phyloP scores from a whole-genome alignment of 2,113 vertebrate genomes.

The Climacteris rufus region DNA sequence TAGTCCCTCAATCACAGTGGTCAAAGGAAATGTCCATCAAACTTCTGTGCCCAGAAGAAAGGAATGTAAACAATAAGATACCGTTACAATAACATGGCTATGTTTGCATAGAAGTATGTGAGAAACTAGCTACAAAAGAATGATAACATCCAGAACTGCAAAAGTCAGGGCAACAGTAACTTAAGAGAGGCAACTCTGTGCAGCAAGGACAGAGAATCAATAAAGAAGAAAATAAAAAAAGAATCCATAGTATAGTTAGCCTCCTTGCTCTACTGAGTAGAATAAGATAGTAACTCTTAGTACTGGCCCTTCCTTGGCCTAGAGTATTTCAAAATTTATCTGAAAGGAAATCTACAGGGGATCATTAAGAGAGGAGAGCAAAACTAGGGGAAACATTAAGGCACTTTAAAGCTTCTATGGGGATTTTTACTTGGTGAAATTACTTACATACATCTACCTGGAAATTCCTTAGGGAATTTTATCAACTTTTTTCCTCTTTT shows the following conservation, averaged over 20 bases:
- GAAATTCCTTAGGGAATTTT: neutral
- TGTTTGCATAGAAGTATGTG: too few species aligned
- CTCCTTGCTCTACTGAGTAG: neutral
- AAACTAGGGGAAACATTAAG: neutral
- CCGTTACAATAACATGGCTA: too few species aligned
- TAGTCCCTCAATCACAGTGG: too few species aligned
- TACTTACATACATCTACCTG: slow-evolving; percentile 26
- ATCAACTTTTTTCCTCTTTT: neutral
- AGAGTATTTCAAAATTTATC: neutral
- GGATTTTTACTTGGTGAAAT: slow-evolving; percentile 51
- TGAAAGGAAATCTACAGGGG: neutral
- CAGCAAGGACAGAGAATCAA: neutral
- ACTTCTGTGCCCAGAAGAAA: too few species aligned
- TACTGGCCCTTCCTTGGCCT: neutral
- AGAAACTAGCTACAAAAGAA: too few species aligned
- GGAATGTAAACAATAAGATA: too few species aligned
- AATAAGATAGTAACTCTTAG: neutral
- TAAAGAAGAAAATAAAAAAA: neutral
- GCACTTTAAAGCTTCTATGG: slow-evolving; percentile 29
- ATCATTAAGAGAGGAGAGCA: neutral
- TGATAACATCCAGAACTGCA: too few species aligned
- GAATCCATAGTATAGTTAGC: neutral
- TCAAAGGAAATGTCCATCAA: too few species aligned
- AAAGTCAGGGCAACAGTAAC: too few species aligned
- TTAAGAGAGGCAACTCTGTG: neutral